Conservation (phyloP, 1,140 invertebrate genomes). For the Coelopa frigida region DNA sequence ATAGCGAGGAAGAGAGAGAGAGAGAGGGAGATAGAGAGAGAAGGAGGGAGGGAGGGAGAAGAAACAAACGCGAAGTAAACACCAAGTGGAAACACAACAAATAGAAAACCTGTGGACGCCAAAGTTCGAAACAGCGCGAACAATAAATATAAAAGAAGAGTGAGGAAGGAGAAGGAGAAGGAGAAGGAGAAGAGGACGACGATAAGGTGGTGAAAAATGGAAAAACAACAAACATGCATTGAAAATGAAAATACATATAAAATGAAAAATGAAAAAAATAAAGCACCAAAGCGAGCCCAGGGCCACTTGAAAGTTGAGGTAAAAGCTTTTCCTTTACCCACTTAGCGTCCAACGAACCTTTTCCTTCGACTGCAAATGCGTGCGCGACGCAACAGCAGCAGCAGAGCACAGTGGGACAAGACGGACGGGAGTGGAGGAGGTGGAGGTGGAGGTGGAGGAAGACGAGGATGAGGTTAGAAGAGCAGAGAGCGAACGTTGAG, state of each 20-base stretch:
- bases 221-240: background rate
- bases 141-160: background rate
- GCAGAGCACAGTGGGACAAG: too few relatives aligned
- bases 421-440: too few relatives aligned
- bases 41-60: background rate
- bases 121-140: too few relatives aligned
- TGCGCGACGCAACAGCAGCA: background rate
- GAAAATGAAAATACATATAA: background rate
- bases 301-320: constrained; percentile 5
- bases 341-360: constrained; percentile 12
- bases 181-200: background rate
- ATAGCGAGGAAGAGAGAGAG: background rate
- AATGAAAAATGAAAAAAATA: too few relatives aligned
- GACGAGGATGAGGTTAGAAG: too few relatives aligned
- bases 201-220: background rate
- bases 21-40: background rate
- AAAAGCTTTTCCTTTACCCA: constrained; percentile 13
- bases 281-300: background rate
- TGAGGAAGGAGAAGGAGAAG: background rate
- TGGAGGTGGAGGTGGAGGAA: too few relatives aligned
- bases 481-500: too few relatives aligned
- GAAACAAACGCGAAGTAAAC: background rate
- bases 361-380: constrained; percentile 8
- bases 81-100: too few relatives aligned
- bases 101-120: too few relatives aligned